Evolutionary conservation across 1,140 invertebrate species (phyloP).

Genomic region (Zelostemma sp.): DNA sequence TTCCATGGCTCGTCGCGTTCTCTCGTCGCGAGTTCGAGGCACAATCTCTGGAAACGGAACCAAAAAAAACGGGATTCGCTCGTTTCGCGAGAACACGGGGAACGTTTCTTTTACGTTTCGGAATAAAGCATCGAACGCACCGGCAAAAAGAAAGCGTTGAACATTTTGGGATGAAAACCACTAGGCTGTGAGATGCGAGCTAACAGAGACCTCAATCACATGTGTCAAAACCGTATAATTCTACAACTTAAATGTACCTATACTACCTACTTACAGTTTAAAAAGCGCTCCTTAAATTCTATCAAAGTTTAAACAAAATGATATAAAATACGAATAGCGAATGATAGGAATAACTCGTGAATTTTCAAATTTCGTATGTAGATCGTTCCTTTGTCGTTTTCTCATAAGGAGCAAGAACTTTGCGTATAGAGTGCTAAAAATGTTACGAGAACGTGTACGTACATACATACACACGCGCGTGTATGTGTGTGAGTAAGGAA

Average conservation of each 20-base stretch:
- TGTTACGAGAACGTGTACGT: conserved; percentile 30
- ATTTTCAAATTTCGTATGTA: conserved; percentile 27
- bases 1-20: neutral
- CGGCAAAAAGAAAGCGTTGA: conserved; percentile 23
- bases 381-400: conserved; percentile 5
- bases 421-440: conserved; percentile 9
- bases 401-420: conserved; percentile 8
- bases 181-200: conserved; percentile 68
- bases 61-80: neutral
- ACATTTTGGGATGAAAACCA: conserved; percentile 57
- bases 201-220: conserved; percentile 67
- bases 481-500: conserved; percentile 44
- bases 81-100: neutral
- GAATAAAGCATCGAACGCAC: conserved; percentile 20
- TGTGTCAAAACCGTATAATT: conserved; percentile 67
- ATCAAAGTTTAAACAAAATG: conserved; percentile 16
- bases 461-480: conserved; percentile 42
- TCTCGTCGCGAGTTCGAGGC: neutral
- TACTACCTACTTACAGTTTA: conserved; percentile 10
- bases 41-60: no score
- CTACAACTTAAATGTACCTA: conserved; percentile 58
- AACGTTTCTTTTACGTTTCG: neutral
- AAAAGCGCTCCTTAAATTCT: conserved; percentile 11
- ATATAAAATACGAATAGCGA: conserved; percentile 22
- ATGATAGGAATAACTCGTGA: conserved; percentile 1